A percentile compares a stretch with the other conserved stretches of the same genome.
phyloP scores from a whole-genome alignment of 2,113 vertebrate genomes.

The Pluvianellus socialis region DNA sequence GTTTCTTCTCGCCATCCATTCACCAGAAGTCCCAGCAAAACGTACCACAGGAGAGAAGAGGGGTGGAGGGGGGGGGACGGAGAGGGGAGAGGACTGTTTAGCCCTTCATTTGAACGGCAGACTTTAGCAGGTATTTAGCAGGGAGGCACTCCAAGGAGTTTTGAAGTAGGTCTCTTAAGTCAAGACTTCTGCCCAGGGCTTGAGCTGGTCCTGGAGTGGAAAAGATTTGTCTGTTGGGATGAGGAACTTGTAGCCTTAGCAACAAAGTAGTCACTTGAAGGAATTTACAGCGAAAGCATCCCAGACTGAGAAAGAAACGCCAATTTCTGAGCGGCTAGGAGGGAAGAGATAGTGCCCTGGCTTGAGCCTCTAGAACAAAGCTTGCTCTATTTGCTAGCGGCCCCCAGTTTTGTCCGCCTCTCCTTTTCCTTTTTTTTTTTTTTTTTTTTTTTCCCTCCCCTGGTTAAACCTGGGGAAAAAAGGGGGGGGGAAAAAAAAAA shows the following conservation, averaged over 20 bases:
- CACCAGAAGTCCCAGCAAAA: constrained; percentile 36
- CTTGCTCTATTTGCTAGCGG: background rate
- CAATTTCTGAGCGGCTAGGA: constrained; percentile 22
- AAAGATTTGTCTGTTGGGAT: constrained; percentile 50
- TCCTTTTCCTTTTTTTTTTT: no score
- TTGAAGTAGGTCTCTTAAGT: constrained; percentile 1
- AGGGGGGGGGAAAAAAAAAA: no score
- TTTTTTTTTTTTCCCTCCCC: no score
- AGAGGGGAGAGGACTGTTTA: background rate
- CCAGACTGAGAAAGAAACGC: constrained; percentile 40
- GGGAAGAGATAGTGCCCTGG: background rate
- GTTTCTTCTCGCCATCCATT: constrained; percentile 41
- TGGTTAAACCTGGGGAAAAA: no score
- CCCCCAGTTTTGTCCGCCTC: background rate
- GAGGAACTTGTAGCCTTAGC: constrained; percentile 71
- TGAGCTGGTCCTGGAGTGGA: background rate
- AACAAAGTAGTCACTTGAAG: constrained; percentile 71
- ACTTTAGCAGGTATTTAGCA: constrained; percentile 5
- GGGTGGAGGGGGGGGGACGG: no score
- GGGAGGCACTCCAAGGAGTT: background rate
- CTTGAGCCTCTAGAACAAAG: constrained; percentile 40
- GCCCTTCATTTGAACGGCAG: background rate
- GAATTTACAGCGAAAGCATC: constrained; percentile 72
- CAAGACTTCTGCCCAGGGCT: constrained; percentile 7
- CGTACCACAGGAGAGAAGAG: background rate